These are phyloP conservation scores for Subacronicta megacephala DNA, from an alignment of 2,888 invertebrate genomes.

Conservation along the genomic window DNA sequence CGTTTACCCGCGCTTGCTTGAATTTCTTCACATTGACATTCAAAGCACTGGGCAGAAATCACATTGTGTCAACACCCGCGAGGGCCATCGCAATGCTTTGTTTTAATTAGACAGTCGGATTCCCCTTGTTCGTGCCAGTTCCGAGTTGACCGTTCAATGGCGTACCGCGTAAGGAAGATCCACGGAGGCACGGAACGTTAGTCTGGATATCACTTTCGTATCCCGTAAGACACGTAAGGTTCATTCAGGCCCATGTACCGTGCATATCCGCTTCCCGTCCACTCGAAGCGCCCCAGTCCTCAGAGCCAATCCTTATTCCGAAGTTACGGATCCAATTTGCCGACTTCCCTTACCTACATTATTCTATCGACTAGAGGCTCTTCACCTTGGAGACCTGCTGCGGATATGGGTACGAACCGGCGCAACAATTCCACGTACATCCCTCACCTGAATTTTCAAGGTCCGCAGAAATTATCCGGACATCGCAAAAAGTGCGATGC, in stretches of 20 bases:
- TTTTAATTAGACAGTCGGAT: conserved; percentile 92
- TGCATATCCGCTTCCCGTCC: conserved; percentile 72
- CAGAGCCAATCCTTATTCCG: conserved; percentile 94
- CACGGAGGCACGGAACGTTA: conserved; percentile 61
- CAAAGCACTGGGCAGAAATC: conserved; percentile 92
- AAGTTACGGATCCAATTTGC: conserved; percentile 91
- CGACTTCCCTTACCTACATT: conserved; percentile 92
- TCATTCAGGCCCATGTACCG: conserved; percentile 44
- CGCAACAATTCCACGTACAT: conserved; percentile 73
- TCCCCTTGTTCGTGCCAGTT: conserved; percentile 91
- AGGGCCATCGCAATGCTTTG: conserved; percentile 92
- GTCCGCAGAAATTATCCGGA: conserved; percentile 73
- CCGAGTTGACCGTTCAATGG: conserved; percentile 88
- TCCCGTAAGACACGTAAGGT: conserved; percentile 43
- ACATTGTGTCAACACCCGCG: conserved; percentile 90
- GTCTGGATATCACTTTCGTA: conserved; percentile 59
- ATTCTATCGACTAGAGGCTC: conserved; percentile 76
- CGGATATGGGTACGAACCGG: conserved; percentile 92
- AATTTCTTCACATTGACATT: conserved; percentile 92
- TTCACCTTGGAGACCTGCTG: conserved; percentile 92
- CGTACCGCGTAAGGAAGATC: conserved; percentile 59
- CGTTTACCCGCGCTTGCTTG: conserved; percentile 91
- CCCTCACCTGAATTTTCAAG: conserved; percentile 76
- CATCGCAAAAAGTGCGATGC: conserved; percentile 66
- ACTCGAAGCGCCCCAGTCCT: conserved; percentile 91